Evolutionary conservation across 2,113 vertebrate genomes (phyloP), one percentile per base, ranked within the genome.

Genomic region (Centrocercus urophasianus): DNA sequence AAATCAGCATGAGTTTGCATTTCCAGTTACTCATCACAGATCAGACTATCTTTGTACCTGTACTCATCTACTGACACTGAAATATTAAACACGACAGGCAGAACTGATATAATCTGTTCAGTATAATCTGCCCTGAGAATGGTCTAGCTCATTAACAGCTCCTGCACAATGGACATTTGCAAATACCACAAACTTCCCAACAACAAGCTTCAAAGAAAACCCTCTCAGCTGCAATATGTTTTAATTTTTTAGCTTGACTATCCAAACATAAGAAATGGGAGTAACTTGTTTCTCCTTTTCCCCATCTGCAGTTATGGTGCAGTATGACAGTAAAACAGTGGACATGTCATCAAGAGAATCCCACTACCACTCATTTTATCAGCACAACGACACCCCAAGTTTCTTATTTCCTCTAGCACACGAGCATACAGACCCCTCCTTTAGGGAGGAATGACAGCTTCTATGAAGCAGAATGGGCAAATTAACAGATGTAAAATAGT

Each of bases 41-140:
- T 74, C 73, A 78, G 30, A 65, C 48, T 78, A 30, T 75, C 76
- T 86, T 84, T 90, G 81, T 83, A 86, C 78, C 63, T 92, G 48
- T 63, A 73, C 86, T 42, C 36, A 59, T 25, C 74, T 45, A 48
- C 54, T 66, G 64, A 85, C 38, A 70, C 40, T 34, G 70, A 42
- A 71, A 89, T 63, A 87, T 69, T 45, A 78, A 83, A 64, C 27
- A 42, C 7, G 38, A 90, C 14, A n/a, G 13, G 13, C 18, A 95
- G 32, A 90, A 90, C 50, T 86, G 30, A 64, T 24, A n/a, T 13
- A 9, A 88, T 69, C 84, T 83, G 14, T 80, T 93, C 16, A 74
- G 13, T 22, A 47, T 52, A 74, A 77, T 43, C n/a, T 81, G 22
- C 64, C 19, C 12, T 67, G 19, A 67, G 47, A 90, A 92, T 17